Conservation (phyloP, 92 coral and sea anemone genomes). For the Chrysogorgia sp. region DNA sequence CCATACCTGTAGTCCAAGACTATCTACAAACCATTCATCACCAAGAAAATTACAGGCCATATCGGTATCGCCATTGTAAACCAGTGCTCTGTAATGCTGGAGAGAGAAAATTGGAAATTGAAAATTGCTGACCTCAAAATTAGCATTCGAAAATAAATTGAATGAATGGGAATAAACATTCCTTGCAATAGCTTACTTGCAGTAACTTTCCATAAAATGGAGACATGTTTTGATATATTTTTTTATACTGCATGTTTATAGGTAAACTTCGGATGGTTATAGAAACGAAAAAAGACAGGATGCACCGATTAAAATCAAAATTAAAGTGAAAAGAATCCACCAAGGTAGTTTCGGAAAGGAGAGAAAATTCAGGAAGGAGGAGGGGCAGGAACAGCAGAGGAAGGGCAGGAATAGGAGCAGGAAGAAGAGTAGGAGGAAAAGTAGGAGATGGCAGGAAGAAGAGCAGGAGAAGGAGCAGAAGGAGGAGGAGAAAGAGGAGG, state of each 20-base stretch:
- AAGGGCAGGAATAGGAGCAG: background rate
- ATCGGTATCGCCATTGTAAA: constrained; percentile 35
- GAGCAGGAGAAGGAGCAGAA: constrained; percentile 4
- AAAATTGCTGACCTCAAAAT: background rate
- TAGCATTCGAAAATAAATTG: background rate
- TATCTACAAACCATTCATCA: constrained; percentile 24
- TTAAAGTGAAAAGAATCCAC: background rate
- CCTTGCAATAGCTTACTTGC: no score
- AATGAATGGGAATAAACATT: background rate
- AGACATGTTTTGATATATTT: background rate
- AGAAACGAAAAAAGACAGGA: background rate
- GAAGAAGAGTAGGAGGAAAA: background rate
- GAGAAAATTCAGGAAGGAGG: background rate
- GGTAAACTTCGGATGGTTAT: background rate
- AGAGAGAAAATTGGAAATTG: background rate
- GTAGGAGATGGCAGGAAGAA: background rate
- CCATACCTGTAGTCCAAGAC: constrained; percentile 12
- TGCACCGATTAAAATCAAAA: background rate
- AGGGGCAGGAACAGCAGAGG: background rate
- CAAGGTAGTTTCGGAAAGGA: no score
- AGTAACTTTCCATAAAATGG: background rate
- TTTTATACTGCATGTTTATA: background rate
- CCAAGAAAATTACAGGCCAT: constrained; percentile 37
- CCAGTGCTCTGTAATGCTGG: constrained; percentile 37
- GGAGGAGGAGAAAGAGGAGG: constrained; percentile 12